Base-by-base conservation (phyloP, 2,888 invertebrate species). In the Ernsta delagoae region DNA sequence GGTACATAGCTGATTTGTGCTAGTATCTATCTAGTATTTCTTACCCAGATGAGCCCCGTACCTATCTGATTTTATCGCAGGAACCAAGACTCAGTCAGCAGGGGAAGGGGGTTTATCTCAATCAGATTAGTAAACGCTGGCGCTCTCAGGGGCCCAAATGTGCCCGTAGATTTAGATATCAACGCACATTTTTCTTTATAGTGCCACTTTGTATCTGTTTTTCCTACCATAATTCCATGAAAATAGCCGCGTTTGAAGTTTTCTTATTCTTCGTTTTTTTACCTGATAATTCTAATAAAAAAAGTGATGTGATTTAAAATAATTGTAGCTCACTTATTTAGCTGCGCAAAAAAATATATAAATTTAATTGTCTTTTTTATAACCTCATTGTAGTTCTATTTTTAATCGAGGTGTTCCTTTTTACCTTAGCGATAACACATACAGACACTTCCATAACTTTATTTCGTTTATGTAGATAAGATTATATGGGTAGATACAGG, bases 121-220 rank as follows among this genome's bases (percentile, higher is more conserved):
- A 65, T 65, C 65, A 24, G 65, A 65, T 65, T 65, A 65, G 48
- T 59, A 56, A 65, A 57, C 43, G 56, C 57, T 24, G 41, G 56
- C 64, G 45, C 57, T 56, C 54, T 43, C 36, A 34, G 50, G 56
- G 57, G 31, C 56, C 56, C 36, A 63, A 63, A 57, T 65, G 31
- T n/a, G 57, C 56, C 54, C 64, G 57, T 65, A 45, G 64, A 65
- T 65, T 65, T 43, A 64, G 64, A 64, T 56, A 64, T 64, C 64
- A 56, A 56, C 63, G 63, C 53, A 54, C 63, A 63, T 56, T 34
- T 36, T 43, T 56, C 43, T 57, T 56, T 43, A 6, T 63, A 56
- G 56, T 64, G 64, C 56, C 56, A 64, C 36, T 9, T 41, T 59
- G 59, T 36, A 39, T 59, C 8, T 39, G 39, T 59, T 59, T 36